phyloP scores from a whole-genome alignment of 2,888 invertebrate species.

The Zygaena filipendulae region DNA sequence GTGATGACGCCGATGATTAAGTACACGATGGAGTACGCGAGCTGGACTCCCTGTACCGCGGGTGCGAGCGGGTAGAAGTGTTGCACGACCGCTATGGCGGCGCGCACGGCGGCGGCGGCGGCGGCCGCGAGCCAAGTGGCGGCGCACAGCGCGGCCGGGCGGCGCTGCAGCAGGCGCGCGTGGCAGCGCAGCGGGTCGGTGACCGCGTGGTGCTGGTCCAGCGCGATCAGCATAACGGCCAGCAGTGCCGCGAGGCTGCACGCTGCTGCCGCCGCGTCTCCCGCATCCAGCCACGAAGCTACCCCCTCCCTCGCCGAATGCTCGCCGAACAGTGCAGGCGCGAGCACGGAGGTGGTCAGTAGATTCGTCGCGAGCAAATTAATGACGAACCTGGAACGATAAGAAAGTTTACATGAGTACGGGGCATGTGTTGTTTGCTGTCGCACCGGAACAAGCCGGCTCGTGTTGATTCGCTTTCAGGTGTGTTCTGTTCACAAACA shows the following conservation, averaged over 20 bases:
- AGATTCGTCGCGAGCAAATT: slow-evolving; percentile 62
- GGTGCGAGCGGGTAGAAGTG: slow-evolving; percentile 38
- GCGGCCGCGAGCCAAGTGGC: slow-evolving; percentile 64
- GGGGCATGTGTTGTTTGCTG: neutral
- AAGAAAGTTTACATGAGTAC: slow-evolving; percentile 20
- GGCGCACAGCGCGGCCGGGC: slow-evolving; percentile 57
- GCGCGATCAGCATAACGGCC: slow-evolving; percentile 48
- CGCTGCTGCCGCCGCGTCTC: slow-evolving; percentile 60
- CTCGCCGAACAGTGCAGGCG: slow-evolving; percentile 60
- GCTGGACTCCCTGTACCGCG: slow-evolving; percentile 35
- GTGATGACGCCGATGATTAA: slow-evolving; percentile 40
- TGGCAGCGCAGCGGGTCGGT: slow-evolving; percentile 62
- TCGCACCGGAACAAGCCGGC: slow-evolving; percentile 8
- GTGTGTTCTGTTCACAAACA: neutral
- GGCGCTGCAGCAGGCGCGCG: slow-evolving; percentile 54
- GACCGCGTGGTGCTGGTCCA: slow-evolving; percentile 68
- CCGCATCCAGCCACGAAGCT: slow-evolving; percentile 66
- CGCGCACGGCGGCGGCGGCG: slow-evolving; percentile 40
- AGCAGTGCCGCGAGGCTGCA: slow-evolving; percentile 47
- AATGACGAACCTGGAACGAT: slow-evolving; percentile 74
- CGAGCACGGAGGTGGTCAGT: slow-evolving; percentile 56
- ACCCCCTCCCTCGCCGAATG: slow-evolving; percentile 73
- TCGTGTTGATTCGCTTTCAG: slow-evolving; percentile 16
- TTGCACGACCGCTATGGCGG: slow-evolving; percentile 37
- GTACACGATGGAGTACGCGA: slow-evolving; percentile 47